phyloP scores from a whole-genome alignment of 2,797 vertebrate genomes.

The Muscicapa striata region DNA sequence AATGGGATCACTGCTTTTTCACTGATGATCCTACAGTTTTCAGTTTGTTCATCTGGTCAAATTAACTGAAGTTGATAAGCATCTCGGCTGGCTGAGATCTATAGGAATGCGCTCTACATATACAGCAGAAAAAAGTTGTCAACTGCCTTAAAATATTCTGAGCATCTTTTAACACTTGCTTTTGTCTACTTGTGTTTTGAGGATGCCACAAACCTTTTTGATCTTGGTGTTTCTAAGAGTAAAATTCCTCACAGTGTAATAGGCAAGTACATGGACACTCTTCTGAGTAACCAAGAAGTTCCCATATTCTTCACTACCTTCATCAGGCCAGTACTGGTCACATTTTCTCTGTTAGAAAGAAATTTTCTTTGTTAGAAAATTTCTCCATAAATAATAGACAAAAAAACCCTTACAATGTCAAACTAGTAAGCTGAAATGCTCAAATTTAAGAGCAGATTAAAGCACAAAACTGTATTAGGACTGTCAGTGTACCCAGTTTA shows the following conservation, averaged over 20 bases:
- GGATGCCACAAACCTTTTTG: conserved; percentile 85
- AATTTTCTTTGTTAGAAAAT: not conserved
- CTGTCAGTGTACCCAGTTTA: not conserved
- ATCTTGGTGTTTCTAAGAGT: conserved; percentile 86
- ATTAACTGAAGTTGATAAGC: not conserved
- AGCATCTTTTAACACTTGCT: not conserved
- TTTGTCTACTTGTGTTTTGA: not conserved
- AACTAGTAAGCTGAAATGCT: not conserved
- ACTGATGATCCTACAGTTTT: not conserved
- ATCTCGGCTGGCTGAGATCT: not conserved
- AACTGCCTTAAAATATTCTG: not conserved
- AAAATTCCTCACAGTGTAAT: conserved; percentile 92
- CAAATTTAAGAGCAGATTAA: not conserved
- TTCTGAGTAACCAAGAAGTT: conserved; percentile 89
- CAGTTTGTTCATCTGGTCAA: not conserved
- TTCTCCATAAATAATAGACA: not conserved
- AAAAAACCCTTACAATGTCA: not conserved
- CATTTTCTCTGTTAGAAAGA: conserved; percentile 88
- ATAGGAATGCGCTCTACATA: not conserved
- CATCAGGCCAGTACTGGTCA: conserved; percentile 96
- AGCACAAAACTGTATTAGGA: not conserved
- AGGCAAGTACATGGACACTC: conserved; percentile 83
- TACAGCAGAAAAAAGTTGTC: not conserved
- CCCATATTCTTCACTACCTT: conserved; percentile 93
- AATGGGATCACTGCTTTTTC: not conserved